A percentile compares a stretch with the other conserved stretches of the same genome.
phyloP scores from a whole-genome alignment of 2,888 invertebrate genomes.

The Lysandra coridon region DNA sequence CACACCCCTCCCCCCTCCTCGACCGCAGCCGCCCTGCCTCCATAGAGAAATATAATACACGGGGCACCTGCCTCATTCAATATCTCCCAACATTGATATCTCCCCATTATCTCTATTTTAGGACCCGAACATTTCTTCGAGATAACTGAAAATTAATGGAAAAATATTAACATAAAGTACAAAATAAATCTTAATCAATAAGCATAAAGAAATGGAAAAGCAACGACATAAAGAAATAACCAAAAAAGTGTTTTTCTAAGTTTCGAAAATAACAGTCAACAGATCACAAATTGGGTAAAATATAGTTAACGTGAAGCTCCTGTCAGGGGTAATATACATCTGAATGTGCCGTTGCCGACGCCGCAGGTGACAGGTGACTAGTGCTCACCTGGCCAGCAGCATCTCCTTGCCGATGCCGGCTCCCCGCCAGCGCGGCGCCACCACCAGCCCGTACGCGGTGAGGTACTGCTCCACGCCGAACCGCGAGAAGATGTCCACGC shows the following conservation, averaged over 20 bases:
- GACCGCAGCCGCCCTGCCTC: not conserved
- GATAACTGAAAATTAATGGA: not conserved
- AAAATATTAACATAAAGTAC: not conserved
- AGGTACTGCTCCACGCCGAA: conserved; percentile 67
- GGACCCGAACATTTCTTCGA: not conserved
- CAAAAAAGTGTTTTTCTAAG: not conserved
- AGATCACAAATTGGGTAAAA: too few species aligned
- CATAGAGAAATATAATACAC: too few species aligned
- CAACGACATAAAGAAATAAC: not conserved
- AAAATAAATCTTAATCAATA: not conserved
- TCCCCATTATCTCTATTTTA: not conserved
- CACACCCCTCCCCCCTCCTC: not conserved
- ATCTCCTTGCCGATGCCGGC: conserved; percentile 66
- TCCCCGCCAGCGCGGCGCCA: conserved; percentile 68
- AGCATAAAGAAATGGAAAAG: not conserved
- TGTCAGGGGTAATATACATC: too few species aligned
- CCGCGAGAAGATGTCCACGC: conserved; percentile 61
- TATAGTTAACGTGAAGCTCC: too few species aligned
- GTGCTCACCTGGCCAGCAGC: conserved; percentile 60
- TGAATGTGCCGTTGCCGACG: not conserved
- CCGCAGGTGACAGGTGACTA: not conserved
- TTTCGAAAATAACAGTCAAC: too few species aligned
- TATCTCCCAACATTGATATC: not conserved
- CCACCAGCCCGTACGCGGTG: conserved; percentile 73
- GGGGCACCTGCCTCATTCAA: not conserved